Base-by-base conservation (phyloP, 2,888 invertebrate genomes). In the Ornithoptera alexandrae region DNA sequence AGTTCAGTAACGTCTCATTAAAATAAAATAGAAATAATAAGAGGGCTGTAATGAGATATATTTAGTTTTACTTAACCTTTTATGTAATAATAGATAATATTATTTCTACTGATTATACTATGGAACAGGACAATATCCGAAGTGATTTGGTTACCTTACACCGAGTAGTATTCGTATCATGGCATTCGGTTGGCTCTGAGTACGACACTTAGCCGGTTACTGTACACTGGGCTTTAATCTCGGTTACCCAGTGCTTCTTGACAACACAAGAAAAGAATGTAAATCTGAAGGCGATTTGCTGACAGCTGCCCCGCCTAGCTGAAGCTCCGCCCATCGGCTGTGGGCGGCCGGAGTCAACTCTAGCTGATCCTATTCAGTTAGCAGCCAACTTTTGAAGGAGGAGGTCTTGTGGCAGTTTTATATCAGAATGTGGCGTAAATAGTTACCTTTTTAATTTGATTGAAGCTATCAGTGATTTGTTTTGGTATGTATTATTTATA, bases 271-370 rank as follows among this genome's bases (percentile, higher is more conserved):
- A 88, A 90, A 90, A 89, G 86, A 87, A 87, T 80, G 72, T 71
- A 73, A 72, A 77, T 81, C 78, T 78, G 79, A 74, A 79, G 79
- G 85, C 87, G 89, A 92, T 91, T 92, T 90, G 91, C 80, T 79
- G 80, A 71, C 72, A 68, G 15, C 70, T 68, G 85, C 74, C 82
- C 83, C 92, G 90, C 92, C 92, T 84, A 88, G 78, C 78, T 2
- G 30, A 76, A 36, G 85, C 88, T 73, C 86, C 92, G 92, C 92
- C 92, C 79, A 83, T 77, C 73, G 57, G 7, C 50, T 71, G 80
- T 86, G 87, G 90, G 90, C 85, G 86, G 84, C 76, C 73, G 76
- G 68, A 67, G 69, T 42, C 67, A 71, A 72, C 71, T 69, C 69
- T 68, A 65, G 72, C 75, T 74, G 72, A 67, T 76, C 72, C 42